Evolutionary conservation across 2,797 vertebrate genomes (phyloP).

Genomic region (Poecile montanus): DNA sequence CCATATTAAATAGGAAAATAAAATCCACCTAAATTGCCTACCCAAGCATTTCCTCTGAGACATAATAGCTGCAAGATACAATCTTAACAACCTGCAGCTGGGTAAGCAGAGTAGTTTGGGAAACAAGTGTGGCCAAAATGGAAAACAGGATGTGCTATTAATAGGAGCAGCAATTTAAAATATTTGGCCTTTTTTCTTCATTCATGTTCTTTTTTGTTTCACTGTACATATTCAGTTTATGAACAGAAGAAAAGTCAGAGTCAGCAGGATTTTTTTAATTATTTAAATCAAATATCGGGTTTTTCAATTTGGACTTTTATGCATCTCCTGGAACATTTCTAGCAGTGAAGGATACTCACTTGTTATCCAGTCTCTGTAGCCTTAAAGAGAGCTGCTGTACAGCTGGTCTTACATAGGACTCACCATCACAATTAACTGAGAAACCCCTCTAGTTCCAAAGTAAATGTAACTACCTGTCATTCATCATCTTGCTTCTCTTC

Average conservation of each 20-base stretch:
- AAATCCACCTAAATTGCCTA: not conserved
- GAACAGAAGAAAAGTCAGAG: not conserved
- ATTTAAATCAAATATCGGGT: not conserved
- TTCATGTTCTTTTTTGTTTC: constrained; percentile 11
- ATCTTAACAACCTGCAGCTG: constrained; percentile 43
- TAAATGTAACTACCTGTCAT: not conserved
- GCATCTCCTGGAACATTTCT: not conserved
- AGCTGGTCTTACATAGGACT: not conserved
- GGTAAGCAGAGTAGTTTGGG: constrained; percentile 28
- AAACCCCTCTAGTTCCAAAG: not conserved
- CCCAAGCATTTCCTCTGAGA: constrained; percentile 16
- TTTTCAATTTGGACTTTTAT: not conserved
- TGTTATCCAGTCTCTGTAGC: not conserved
- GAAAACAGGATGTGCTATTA: constrained; percentile 40
- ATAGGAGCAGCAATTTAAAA: not conserved
- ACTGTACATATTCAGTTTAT: not conserved
- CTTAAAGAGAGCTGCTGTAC: not conserved
- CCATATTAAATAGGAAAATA: not conserved
- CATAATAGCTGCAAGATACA: constrained; percentile 24
- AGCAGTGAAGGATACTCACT: not conserved
- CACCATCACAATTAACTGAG: not conserved
- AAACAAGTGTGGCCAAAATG: not conserved
- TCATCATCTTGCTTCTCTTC: not conserved
- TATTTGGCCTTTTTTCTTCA: not conserved
- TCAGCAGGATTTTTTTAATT: rapidly evolving